Evolutionary conservation across 2,888 invertebrate species (phyloP), one percentile per base, ranked within the genome.

Genomic region (Synanthedon myopaeformis): DNA sequence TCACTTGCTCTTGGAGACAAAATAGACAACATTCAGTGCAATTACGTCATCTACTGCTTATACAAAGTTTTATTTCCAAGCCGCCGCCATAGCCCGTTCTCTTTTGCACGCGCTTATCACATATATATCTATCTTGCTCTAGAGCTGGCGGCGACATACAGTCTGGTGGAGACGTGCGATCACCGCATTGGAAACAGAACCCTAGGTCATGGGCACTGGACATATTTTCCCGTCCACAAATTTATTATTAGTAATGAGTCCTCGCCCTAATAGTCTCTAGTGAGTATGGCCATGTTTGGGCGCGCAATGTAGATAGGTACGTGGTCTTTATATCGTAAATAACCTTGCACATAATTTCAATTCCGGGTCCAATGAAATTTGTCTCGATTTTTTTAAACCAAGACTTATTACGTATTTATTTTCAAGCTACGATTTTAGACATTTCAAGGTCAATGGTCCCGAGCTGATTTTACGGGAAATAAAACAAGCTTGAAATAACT

Each of bases 121-220:
- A 59, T 60, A 64, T 74, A 65, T 67, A 57, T 63, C 70, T 64
- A 69, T 85, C 84, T 76, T 77, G 63, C 70, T 85, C 77, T 65
- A 63, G 59, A 66, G 70, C 70, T 69, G 74, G 76, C 76, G 87
- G 87, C 87, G 87, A 85, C 87, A 87, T 75, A 86, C 87, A 74
- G 87, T 87, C 87, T 87, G 87, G 76, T 77, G 67, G 70, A 73
- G 76, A 77, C 75, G 73, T 73, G 62, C 81, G 73, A 69, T 72
- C 70, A 74, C 66, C 67, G 70, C 77, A 71, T 69, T 64, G 82
- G 74, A 83, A 84, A 83, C 73, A 72, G 80, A 83, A 82, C 84
- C 79, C 81, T 83, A 82, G 76, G 76, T 79, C 79, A 79, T 64
- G 74, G 74, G 70, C 79, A 66, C 73, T 83, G 80, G 75, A 80